Percentiles rank a stretch among this genome's conserved stretches.
phyloP scores from a whole-genome alignment of 2,113 vertebrate genomes.

The Hyla sarda region DNA sequence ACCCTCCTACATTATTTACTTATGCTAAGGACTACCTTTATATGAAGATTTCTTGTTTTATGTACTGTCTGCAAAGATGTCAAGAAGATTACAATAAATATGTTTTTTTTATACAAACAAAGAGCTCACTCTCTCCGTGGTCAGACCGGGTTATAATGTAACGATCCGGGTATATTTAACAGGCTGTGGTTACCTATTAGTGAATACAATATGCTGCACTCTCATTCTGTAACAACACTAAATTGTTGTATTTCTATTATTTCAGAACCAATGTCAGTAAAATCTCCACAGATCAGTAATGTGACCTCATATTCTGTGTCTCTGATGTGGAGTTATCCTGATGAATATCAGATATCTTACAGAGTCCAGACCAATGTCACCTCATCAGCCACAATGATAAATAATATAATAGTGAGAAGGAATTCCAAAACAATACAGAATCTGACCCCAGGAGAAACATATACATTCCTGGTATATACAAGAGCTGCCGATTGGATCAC shows the following conservation, averaged over 20 bases:
- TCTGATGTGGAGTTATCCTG: constrained; percentile 11
- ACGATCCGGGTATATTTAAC: too few relatives aligned
- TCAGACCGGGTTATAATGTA: too few relatives aligned
- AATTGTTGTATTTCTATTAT: background rate
- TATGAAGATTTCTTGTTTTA: too few relatives aligned
- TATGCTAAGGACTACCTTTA: too few relatives aligned
- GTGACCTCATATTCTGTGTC: background rate
- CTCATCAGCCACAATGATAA: background rate
- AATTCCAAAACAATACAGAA: background rate
- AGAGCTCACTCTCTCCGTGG: too few relatives aligned
- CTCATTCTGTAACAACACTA: background rate
- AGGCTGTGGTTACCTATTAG: too few relatives aligned
- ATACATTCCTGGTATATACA: constrained; percentile 61
- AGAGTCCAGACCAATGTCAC: constrained; percentile 26
- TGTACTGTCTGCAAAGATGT: too few relatives aligned
- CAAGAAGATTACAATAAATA: too few relatives aligned
- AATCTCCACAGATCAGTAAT: background rate
- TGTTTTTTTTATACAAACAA: too few relatives aligned
- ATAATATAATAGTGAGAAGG: background rate
- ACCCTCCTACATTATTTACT: too few relatives aligned
- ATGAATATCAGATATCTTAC: constrained; percentile 34
- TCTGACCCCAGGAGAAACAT: constrained; percentile 68
- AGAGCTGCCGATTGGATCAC: too few relatives aligned
- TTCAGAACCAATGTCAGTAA: background rate
- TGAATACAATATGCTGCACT: too few relatives aligned